Evolutionary conservation across 2,797 vertebrate species (phyloP), one percentile per base, ranked within the genome.

Genomic region (Centropyge bicolor): DNA sequence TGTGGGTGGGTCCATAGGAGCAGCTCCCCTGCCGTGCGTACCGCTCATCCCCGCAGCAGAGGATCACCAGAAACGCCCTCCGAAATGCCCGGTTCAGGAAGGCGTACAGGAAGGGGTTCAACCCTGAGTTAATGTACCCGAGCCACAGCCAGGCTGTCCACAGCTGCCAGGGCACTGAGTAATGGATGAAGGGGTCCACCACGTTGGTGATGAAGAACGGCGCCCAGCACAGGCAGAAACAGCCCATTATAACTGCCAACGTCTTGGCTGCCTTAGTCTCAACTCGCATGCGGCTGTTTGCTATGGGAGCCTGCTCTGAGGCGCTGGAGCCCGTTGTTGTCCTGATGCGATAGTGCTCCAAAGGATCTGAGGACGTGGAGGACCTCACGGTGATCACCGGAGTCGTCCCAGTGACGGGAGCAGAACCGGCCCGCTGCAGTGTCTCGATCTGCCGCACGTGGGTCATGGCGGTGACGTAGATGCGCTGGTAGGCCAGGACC

Each of bases 131-230:
- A 68, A 96, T 93, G 74, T 96, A 96, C 49, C 96, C 96, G 1
- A 96, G 92, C 96, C 96, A 96, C 52, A 96, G 87, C 95, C 96
- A 96, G 43, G 96, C 92, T 35, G 95, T 96, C 96, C 96, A 96
- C 81, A 96, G 90, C 91, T 96, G 95, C 95, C 94, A 95, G 24
- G 96, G 96, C 49, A 96, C 95, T 1, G 94, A 94, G 88, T 96
- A 96, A 72, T 92, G 83, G 62, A 96, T 94, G 84, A 96, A 96
- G 16, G 96, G 96, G 88, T 96, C 96, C 88, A 96, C 93, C 56
- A 96, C 86, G 0, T 96, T 96, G 62, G 95, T 96, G 84, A 96
- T 91, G 78, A 96, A 96, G 89, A 96, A 96, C 0, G 95, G 96
- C 0, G 95, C 95, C 96, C 96, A 96, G 87, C 95, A 96, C 2